Evolutionary conservation across 2,113 vertebrate genomes (phyloP), one percentile per base, ranked within the genome.

Genomic region (Sterrhoptilus dennistouni): DNA sequence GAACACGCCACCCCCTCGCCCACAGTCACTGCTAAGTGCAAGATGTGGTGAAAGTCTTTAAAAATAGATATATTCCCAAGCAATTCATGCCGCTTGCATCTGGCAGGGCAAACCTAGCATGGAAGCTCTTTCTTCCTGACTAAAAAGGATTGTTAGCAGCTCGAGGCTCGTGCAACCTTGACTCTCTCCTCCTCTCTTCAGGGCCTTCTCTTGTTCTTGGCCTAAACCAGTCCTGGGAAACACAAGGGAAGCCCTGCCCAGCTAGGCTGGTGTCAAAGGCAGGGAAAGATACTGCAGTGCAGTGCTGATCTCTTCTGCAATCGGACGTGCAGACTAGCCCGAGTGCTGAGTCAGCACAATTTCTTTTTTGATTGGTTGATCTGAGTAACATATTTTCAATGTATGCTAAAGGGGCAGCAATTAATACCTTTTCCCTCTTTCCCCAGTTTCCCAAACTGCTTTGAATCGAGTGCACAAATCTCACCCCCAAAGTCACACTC

Each of bases 281-380:
- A 96, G 95, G 96, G 88, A 96, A 95, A 93, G 95, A 97, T 98
- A 95, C 98, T 98, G 98, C 98, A 98, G 98, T 98, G 98, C 98
- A 98, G 97, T 98, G 97, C 96, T 95, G 96, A 97, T 97, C 97
- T 97, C 97, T 97, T 98, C 98, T 98, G 98, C 99, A 98, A 98
- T 97, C 93, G 93, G 98, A 98, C 98, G 98, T 98, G 98, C 98
- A 98, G 91, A 86, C 95, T 92, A 86, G 96, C 97, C 97, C 96
- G 78, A 92, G 84, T 85, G 94, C 98, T 99, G 98, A 99, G 97
- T 99, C 99, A 99, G 98, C 98, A 98, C 97, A 97, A 96, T 97
- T 95, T 96, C 69, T 91, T 83, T 78, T 98, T 98, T 98, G 98
- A 99, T 98, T 98, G 98, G 98, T 97, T 98, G 97, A 98, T 98